Percentiles rank a stretch among this genome's conserved stretches.
phyloP scores from a whole-genome alignment of 2,113 vertebrate species.

The cat (Felis catus) region F.catus_Fca126_mat1.0 CM031416.1:117003001-117003500 shows the following conservation, averaged over 20 bases:
- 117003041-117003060: not conserved
- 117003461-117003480: not conserved
- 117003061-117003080: not conserved
- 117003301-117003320: not conserved
- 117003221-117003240: not conserved
- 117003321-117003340: not conserved
- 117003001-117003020: not conserved
- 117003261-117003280: not conserved
- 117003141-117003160: not conserved
- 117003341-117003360: not conserved
- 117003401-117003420: not conserved
- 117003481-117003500: not conserved
- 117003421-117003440: not conserved
- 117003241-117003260: not conserved
- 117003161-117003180: not conserved
- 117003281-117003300: not conserved
- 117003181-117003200: not conserved
- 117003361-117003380: not conserved
- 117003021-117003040: not conserved
- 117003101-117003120: not conserved
- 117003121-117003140: not conserved
- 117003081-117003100: not conserved
- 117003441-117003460: not conserved
- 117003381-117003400: not conserved
- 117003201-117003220: not conserved